Evolutionary conservation across 2,888 invertebrate genomes (phyloP), one percentile per base, ranked within the genome.

Genomic region (Gisinianus flammeolus): DNA sequence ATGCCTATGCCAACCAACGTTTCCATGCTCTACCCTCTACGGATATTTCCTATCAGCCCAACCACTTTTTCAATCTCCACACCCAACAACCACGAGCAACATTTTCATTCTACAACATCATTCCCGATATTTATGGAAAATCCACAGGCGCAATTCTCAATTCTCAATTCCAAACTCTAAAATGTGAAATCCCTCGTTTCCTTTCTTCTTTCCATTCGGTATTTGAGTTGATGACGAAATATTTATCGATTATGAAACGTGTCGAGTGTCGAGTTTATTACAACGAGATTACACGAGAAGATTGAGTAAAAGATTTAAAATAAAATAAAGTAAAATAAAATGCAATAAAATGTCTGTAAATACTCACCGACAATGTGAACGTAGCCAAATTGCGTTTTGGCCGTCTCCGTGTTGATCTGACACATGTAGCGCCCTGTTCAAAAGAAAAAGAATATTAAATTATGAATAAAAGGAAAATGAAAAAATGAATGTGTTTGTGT

Each of bases 301-400:
- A 44, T 12, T 8, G n/a, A 56, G 56, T 10, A 56, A n/a, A 22
- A n/a, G 19, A 12, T n/a, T 56, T 4, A 4, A 35, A n/a, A n/a
- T n/a, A n/a, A n/a, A n/a, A n/a, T n/a, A n/a, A n/a, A n/a, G n/a
- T n/a, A n/a, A n/a, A n/a, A n/a, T n/a, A n/a, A n/a, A n/a, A n/a
- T n/a, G n/a, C n/a, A n/a, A n/a, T n/a, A n/a, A n/a, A n/a, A n/a
- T n/a, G n/a, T n/a, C n/a, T n/a, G n/a, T n/a, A n/a, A n/a, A n/a
- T 73, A 88, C 93, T 92, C 88, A 95, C 96, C 95, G 77, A 96
- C 95, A 85, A 96, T 95, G 87, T 95, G 94, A 71, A 96, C 90
- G 87, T 94, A 95, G 83, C 96, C 96, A 85, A 94, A 94, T 87
- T 95, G 95, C 74, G 95, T 95, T 89, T 95, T 96, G 78, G 95